phyloP scores from a whole-genome alignment of 2,797 vertebrate genomes.

The Atherinosoma microstoma region DNA sequence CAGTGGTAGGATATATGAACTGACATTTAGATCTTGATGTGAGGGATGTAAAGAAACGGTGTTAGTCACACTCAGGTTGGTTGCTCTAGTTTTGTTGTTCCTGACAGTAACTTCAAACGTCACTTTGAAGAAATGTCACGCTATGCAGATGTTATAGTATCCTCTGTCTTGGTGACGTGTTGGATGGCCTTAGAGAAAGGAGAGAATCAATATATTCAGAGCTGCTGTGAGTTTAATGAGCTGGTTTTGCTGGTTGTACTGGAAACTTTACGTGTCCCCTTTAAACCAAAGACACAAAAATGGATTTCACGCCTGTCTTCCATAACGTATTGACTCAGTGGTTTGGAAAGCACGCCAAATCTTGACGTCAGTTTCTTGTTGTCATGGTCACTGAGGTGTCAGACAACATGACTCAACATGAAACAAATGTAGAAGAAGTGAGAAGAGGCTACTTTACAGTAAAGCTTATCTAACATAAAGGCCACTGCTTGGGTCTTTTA shows the following conservation, averaged over 20 bases:
- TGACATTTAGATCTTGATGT: slow-evolving; percentile 14
- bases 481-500: not conserved
- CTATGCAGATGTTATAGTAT: not conserved
- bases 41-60: slow-evolving; percentile 10
- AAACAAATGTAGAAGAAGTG: not conserved
- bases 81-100: slow-evolving; percentile 7
- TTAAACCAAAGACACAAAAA: slow-evolving; percentile 29
- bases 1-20: not conserved
- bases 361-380: slow-evolving; percentile 14
- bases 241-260: slow-evolving; percentile 62
- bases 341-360: not conserved
- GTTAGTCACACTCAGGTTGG: slow-evolving; percentile 12
- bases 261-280: slow-evolving; percentile 32
- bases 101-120: not conserved
- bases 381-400: slow-evolving; percentile 18
- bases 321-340: not conserved
- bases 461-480: not conserved
- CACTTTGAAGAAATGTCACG: not conserved
- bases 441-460: not conserved
- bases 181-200: not conserved
- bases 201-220: slow-evolving; percentile 1
- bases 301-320: slow-evolving; percentile 40
- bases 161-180: not conserved
- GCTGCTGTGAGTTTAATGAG: slow-evolving; percentile 26
- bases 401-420: slow-evolving; percentile 1